These are phyloP conservation scores for Boleophthalmus pectinirostris DNA, from an alignment of 2,113 vertebrate genomes.

Conservation along the genomic window DNA sequence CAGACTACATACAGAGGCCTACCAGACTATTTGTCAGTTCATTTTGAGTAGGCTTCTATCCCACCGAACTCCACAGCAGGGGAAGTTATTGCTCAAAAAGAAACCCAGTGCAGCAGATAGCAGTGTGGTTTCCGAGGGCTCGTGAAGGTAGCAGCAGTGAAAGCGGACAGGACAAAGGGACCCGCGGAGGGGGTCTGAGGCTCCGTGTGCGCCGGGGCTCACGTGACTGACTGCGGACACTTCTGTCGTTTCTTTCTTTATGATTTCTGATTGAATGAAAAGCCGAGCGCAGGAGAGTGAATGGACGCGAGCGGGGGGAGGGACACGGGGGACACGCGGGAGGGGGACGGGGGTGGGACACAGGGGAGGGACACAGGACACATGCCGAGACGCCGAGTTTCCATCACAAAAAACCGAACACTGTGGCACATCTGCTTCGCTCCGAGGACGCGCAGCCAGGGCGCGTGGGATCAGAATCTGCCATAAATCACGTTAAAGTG, in stretches of 20 bases:
- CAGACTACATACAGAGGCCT: too few species aligned
- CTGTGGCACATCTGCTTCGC: not conserved
- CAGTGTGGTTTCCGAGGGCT: not conserved
- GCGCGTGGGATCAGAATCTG: not conserved
- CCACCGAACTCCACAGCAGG: too few species aligned
- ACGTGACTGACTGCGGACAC: constrained; percentile 6
- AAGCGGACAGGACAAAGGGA: constrained; percentile 6
- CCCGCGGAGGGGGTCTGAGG: not conserved
- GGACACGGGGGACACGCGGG: too few species aligned
- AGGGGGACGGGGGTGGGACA: too few species aligned
- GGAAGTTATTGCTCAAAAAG: too few species aligned
- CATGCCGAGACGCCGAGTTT: not conserved
- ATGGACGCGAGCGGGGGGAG: not conserved
- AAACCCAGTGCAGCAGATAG: too few species aligned
- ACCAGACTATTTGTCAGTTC: too few species aligned
- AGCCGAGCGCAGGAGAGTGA: not conserved
- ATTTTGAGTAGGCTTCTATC: too few species aligned
- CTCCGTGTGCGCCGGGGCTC: not conserved
- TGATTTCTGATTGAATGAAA: not conserved
- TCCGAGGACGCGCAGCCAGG: not conserved
- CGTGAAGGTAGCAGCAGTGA: not conserved
- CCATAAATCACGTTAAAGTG: not conserved
- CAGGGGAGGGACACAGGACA: too few species aligned
- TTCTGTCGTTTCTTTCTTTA: not conserved
- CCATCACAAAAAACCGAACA: not conserved